phyloP scores from a whole-genome alignment of 1,140 invertebrate genomes.

The Vollenhovia emeryi region DNA sequence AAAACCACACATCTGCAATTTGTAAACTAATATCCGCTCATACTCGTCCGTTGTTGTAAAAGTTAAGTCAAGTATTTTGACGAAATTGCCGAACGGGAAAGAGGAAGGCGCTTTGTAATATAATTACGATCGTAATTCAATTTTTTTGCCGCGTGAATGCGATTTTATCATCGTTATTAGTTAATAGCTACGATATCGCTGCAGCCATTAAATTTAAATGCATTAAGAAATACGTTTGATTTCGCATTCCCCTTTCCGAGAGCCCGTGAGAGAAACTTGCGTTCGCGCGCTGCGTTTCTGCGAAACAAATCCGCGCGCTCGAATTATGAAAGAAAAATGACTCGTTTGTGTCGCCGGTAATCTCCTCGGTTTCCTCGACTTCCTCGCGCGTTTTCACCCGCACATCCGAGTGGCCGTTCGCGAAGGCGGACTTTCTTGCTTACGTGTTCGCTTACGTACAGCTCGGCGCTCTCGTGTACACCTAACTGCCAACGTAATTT shows the following conservation, averaged over 20 bases:
- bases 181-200: not conserved
- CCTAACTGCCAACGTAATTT: slow-evolving; percentile 69
- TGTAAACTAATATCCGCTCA: not conserved
- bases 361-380: slow-evolving; percentile 27
- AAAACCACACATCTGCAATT: not conserved
- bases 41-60: not conserved
- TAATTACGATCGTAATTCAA: not conserved
- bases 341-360: slow-evolving; percentile 31
- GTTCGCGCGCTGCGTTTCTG: not conserved
- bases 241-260: not conserved
- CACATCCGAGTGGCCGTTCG: slow-evolving; percentile 2
- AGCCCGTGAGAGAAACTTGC: slow-evolving; percentile 4
- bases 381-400: slow-evolving; percentile 53
- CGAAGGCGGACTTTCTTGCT: slow-evolving; percentile 46
- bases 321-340: slow-evolving; percentile 44
- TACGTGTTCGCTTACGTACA: slow-evolving; percentile 55
- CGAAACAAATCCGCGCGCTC: not conserved
- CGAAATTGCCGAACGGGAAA: not conserved
- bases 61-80: not conserved
- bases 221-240: not conserved
- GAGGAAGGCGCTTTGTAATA: not conserved
- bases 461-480: slow-evolving; percentile 29
- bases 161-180: not conserved
- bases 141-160: not conserved
- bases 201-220: not conserved